Evolutionary conservation across 2,888 invertebrate genomes (phyloP).

Genomic region (Serrognathus titanus): DNA sequence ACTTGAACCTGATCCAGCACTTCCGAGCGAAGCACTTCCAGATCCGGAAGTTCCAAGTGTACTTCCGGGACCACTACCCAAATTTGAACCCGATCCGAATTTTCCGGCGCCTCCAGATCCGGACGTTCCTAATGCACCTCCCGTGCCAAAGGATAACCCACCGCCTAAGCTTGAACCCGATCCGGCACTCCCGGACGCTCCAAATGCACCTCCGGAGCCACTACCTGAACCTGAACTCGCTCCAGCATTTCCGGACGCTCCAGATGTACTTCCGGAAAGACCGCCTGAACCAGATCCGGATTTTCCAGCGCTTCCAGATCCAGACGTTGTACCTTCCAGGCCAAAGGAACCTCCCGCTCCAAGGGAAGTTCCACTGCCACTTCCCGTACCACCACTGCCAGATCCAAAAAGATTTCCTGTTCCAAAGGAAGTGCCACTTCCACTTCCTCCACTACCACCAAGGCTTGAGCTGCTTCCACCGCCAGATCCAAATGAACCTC

Average conservation of each 20-base stretch:
- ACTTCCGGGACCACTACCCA: background rate
- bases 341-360: background rate
- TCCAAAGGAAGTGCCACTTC: too few species aligned
- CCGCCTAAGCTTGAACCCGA: background rate
- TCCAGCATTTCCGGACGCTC: background rate
- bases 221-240: background rate
- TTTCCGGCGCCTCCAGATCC: background rate
- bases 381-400: background rate
- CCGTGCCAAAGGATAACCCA: background rate
- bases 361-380: background rate
- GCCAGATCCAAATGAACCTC: too few species aligned
- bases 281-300: background rate
- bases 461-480: too few species aligned
- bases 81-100: background rate
- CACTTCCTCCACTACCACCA: too few species aligned
- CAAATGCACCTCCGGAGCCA: background rate
- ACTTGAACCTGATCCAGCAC: constrained; percentile 3
- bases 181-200: background rate
- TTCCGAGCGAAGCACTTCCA: background rate
- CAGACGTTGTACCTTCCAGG: background rate
- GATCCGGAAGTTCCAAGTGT: background rate
- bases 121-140: background rate
- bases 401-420: too few species aligned
- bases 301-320: background rate
- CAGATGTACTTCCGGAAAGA: too few species aligned